phyloP scores from a whole-genome alignment of 64 coral and sea anemone species.

The Montipora cactus region DNA sequence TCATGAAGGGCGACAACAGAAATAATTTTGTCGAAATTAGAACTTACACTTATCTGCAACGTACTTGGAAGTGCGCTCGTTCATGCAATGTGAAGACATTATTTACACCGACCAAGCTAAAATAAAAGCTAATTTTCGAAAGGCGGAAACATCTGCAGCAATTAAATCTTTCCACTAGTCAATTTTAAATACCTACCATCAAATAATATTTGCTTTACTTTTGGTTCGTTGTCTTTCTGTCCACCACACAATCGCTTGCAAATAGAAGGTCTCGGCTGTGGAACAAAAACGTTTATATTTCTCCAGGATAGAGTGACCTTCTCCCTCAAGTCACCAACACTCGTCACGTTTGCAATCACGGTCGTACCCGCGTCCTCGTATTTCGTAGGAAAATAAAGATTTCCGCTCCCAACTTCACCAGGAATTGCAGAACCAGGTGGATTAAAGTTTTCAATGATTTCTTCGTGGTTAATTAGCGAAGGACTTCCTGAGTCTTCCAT shows the following conservation, averaged over 20 bases:
- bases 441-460: constrained; percentile 4
- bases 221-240: constrained; percentile 11
- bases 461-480: constrained; percentile 20
- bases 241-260: constrained; percentile 53
- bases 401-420: neutral
- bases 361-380: constrained; percentile 6
- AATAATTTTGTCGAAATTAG: too few relatives aligned
- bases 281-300: constrained; percentile 73
- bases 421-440: neutral
- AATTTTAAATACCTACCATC: constrained; percentile 49
- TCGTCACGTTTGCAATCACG: constrained; percentile 42
- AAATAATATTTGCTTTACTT: constrained; percentile 75
- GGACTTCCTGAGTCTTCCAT: constrained; percentile 17
- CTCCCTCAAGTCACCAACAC: constrained; percentile 40
- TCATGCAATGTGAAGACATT: too few relatives aligned
- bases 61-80: too few relatives aligned
- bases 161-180: too few relatives aligned
- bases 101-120: too few relatives aligned
- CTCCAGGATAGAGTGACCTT: constrained; percentile 68
- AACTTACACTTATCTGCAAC: too few relatives aligned
- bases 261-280: constrained; percentile 24
- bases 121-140: too few relatives aligned
- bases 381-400: constrained; percentile 8
- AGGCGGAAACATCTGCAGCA: too few relatives aligned
- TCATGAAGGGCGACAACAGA: too few relatives aligned